Evolutionary conservation across 2,797 vertebrate species (phyloP).

Genomic region (Periophthalmus magnuspinnatus): DNA sequence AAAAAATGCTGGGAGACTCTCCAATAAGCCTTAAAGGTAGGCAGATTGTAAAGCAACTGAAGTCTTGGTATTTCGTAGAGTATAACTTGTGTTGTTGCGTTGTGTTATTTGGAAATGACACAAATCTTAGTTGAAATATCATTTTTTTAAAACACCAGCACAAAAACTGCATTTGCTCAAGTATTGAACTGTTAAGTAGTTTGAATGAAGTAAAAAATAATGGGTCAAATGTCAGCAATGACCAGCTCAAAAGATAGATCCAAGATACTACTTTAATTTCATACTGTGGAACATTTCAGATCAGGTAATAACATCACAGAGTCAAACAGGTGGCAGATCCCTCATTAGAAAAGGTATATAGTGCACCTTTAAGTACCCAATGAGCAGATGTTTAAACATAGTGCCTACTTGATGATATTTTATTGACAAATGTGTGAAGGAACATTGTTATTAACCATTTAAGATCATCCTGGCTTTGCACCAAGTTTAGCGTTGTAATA

Average conservation of each 20-base stretch:
- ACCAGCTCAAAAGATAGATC: too few relatives aligned
- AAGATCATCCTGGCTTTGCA: background rate
- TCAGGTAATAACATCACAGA: too few relatives aligned
- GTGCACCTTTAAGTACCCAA: too few relatives aligned
- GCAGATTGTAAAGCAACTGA: background rate
- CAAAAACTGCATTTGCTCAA: background rate
- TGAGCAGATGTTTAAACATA: too few relatives aligned
- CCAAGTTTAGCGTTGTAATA: background rate
- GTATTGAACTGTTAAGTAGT: background rate
- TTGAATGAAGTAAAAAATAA: background rate
- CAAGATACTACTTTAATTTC: too few relatives aligned
- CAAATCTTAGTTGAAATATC: background rate
- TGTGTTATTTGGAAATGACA: background rate
- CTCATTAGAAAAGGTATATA: too few relatives aligned
- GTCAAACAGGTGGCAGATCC: too few relatives aligned
- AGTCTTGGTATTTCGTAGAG: background rate
- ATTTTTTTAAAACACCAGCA: background rate
- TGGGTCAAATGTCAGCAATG: too few relatives aligned
- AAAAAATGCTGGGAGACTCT: background rate
- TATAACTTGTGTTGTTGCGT: too few relatives aligned
- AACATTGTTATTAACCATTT: background rate
- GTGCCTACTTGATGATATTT: too few relatives aligned
- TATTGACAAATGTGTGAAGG: background rate
- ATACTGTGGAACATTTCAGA: too few relatives aligned
- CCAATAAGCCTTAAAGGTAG: background rate